A percentile compares a stretch with the other conserved stretches of the same genome.
Evolutionary conservation across 2,888 invertebrate species (phyloP).

Genomic region (Tillus elongatus): DNA sequence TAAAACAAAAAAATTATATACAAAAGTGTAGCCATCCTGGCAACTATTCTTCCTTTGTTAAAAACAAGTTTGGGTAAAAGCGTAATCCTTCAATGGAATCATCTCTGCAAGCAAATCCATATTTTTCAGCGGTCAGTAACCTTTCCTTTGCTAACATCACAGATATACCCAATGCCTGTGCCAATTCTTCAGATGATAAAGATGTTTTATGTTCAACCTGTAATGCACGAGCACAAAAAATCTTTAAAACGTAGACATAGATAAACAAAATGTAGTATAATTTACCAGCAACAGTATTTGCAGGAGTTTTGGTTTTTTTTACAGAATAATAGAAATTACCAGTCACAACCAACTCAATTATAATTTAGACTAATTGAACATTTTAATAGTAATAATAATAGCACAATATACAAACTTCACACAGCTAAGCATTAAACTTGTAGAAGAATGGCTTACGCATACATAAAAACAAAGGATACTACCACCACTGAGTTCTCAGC

Average conservation of each 20-base stretch:
- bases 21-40: background rate
- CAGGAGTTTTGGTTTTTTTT: no score
- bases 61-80: conserved; percentile 87
- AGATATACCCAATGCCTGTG: conserved; percentile 74
- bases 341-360: no score
- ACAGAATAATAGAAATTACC: no score
- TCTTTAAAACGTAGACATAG: conserved; percentile 3
- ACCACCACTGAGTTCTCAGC: no score
- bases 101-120: conserved; percentile 84
- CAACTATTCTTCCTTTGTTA: conserved; percentile 42
- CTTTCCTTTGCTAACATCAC: conserved; percentile 85
- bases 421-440: no score
- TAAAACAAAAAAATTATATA: conserved; percentile 2
- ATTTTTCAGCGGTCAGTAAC: conserved; percentile 75
- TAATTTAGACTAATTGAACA: no score
- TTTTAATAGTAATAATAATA: no score
- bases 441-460: no score
- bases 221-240: conserved; percentile 23
- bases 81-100: conserved; percentile 90
- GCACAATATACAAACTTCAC: no score
- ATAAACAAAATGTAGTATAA: conserved; percentile 8
- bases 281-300: no score
- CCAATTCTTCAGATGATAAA: conserved; percentile 79
- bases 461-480: no score
- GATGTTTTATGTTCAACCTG: conserved; percentile 60